These are phyloP conservation scores for Tetranychus cinnabarinus DNA, from an alignment of 1,140 invertebrate genomes.

Conservation along the genomic window DNA sequence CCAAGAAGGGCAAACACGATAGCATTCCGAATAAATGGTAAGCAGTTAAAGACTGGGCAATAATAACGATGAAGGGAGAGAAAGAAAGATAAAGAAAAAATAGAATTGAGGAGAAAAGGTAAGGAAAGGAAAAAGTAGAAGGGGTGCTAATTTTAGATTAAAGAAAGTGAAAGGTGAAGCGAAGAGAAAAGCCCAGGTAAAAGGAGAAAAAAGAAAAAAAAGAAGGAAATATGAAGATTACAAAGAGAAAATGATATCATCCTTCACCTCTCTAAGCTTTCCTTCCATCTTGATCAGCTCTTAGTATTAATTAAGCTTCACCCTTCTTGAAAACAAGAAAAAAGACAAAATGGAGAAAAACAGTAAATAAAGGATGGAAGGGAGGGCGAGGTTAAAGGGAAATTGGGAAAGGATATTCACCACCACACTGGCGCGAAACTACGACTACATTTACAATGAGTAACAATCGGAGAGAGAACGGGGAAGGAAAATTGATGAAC, in stretches of 20 bases:
- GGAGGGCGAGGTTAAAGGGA: background rate
- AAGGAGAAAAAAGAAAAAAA: background rate
- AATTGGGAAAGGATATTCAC: background rate
- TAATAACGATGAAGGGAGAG: background rate
- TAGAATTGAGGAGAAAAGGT: background rate
- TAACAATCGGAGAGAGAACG: background rate
- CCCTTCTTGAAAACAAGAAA: background rate
- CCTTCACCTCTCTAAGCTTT: background rate
- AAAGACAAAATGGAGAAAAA: background rate
- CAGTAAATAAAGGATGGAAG: background rate
- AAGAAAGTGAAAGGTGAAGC: background rate
- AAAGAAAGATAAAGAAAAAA: background rate
- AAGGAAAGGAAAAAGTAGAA: background rate
- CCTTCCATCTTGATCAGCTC: background rate
- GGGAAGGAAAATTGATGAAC: background rate
- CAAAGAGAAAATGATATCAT: background rate
- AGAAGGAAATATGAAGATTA: background rate
- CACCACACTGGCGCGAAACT: background rate
- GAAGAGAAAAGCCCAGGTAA: background rate
- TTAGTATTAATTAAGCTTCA: background rate
- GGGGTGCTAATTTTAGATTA: background rate
- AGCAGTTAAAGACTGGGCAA: too few species aligned
- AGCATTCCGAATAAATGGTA: too few species aligned
- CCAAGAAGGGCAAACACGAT: too few species aligned
- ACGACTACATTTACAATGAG: background rate